Conservation (phyloP, 2,797 vertebrate genomes). For the Acanthurus tractus region DNA sequence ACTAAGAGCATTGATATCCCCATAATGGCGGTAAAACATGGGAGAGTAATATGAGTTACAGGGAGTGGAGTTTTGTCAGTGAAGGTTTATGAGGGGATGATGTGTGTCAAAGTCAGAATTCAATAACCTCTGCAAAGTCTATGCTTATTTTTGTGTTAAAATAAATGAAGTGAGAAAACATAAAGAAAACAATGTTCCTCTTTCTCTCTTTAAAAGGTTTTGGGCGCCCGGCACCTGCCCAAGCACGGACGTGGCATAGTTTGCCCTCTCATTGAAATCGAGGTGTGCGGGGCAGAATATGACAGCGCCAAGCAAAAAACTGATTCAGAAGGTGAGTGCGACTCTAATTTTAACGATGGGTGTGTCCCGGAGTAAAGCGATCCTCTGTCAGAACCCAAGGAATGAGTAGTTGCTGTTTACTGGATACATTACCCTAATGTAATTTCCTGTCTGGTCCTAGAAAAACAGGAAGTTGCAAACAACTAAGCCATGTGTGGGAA, state of each 20-base stretch:
- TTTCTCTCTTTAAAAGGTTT: constrained; percentile 82
- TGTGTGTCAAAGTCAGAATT: too few relatives aligned
- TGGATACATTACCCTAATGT: constrained; percentile 27
- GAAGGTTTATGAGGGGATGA: too few relatives aligned
- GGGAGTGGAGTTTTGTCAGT: too few relatives aligned
- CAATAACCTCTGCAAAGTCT: too few relatives aligned
- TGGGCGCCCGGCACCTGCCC: constrained; percentile 96
- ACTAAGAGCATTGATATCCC: neutral
- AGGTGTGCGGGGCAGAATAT: constrained; percentile 95
- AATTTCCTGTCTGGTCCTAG: constrained; percentile 57
- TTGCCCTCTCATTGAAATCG: constrained; percentile 96
- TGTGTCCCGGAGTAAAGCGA: neutral
- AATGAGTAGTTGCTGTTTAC: constrained; percentile 41
- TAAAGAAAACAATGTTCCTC: too few relatives aligned
- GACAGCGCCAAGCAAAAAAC: constrained; percentile 96
- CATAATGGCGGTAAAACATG: too few relatives aligned
- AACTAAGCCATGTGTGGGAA: constrained; percentile 48
- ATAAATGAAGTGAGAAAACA: neutral
- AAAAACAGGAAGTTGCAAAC: constrained; percentile 75
- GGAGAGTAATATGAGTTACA: too few relatives aligned
- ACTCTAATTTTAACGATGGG: constrained; percentile 5
- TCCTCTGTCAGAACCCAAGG: constrained; percentile 11
- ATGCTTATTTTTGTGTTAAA: too few relatives aligned
- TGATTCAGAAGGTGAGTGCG: constrained; percentile 91
- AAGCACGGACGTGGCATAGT: constrained; percentile 97